Conservation (phyloP, 2,797 vertebrate genomes). For the Clarias platycephalus region DNA sequence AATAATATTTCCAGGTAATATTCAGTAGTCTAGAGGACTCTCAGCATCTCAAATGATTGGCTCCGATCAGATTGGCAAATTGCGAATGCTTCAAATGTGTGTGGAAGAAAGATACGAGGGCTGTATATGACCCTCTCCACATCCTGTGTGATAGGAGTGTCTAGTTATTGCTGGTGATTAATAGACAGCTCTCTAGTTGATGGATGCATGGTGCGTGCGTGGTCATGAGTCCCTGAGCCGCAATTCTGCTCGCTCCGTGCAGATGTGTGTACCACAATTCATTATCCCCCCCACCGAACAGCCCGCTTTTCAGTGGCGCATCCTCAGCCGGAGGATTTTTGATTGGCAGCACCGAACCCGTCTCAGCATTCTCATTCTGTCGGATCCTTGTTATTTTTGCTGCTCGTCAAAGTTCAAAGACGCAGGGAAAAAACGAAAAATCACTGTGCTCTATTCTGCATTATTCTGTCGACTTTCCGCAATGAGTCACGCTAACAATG, state of each 20-base stretch:
- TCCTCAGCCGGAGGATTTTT: slow-evolving; percentile 22
- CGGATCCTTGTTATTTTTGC: slow-evolving; percentile 7
- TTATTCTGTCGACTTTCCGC: neutral
- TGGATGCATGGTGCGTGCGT: slow-evolving; percentile 28
- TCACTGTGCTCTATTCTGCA: neutral
- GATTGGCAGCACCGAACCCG: slow-evolving; percentile 21
- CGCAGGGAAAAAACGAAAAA: neutral
- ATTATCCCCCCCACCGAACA: slow-evolving; percentile 39
- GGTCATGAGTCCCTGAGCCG: slow-evolving; percentile 35
- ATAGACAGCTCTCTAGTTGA: slow-evolving; percentile 39
- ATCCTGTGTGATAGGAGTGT: slow-evolving; percentile 23
- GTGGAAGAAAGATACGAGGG: neutral
- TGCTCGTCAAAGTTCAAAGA: slow-evolving; percentile 6
- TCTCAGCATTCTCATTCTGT: slow-evolving; percentile 10
- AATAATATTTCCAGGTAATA: neutral
- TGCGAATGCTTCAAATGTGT: neutral
- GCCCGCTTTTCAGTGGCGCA: slow-evolving; percentile 23
- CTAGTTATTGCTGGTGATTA: slow-evolving; percentile 40
- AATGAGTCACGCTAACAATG: neutral
- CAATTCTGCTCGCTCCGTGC: slow-evolving; percentile 24
- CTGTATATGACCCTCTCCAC: slow-evolving; percentile 16
- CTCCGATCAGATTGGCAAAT: neutral
- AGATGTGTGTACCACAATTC: slow-evolving; percentile 45
- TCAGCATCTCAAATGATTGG: slow-evolving; percentile 7
- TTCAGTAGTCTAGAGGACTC: slow-evolving; percentile 3